These are phyloP conservation scores for Sciurus carolinensis DNA, from an alignment of 2,797 vertebrate species.

Conservation along the genomic window DNA sequence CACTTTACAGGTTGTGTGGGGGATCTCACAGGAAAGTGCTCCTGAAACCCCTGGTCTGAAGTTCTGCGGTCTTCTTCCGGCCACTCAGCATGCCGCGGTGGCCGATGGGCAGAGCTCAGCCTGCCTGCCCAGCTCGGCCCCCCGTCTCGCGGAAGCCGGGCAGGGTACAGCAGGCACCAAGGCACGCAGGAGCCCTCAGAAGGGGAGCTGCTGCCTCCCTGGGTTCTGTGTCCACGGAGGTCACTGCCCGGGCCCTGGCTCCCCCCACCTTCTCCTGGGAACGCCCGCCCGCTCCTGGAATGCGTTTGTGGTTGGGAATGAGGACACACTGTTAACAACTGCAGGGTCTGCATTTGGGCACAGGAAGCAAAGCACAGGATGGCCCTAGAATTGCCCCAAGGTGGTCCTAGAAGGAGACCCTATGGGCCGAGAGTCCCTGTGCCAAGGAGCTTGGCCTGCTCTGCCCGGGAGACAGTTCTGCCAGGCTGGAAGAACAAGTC, in stretches of 20 bases:
- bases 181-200: no score
- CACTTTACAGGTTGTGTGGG: background rate
- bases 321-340: background rate
- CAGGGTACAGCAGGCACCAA: rapidly evolving
- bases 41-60: no score
- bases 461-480: no score
- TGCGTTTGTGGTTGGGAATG: background rate
- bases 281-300: background rate
- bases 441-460: no score
- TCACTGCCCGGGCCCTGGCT: background rate
- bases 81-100: rapidly evolving
- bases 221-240: background rate
- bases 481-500: rapidly evolving
- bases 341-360: background rate
- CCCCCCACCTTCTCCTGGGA: background rate
- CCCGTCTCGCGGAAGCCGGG: background rate
- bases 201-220: background rate
- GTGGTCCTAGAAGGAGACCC: background rate
- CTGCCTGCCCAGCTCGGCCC: background rate
- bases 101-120: background rate
- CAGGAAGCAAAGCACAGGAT: background rate
- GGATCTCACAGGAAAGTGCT: rapidly evolving
- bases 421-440: rapidly evolving
- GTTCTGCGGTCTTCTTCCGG: no score
- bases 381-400: background rate